Evolutionary conservation across 2,888 invertebrate genomes (phyloP), one percentile per base, ranked within the genome.

Genomic region (Phalera bucephala): DNA sequence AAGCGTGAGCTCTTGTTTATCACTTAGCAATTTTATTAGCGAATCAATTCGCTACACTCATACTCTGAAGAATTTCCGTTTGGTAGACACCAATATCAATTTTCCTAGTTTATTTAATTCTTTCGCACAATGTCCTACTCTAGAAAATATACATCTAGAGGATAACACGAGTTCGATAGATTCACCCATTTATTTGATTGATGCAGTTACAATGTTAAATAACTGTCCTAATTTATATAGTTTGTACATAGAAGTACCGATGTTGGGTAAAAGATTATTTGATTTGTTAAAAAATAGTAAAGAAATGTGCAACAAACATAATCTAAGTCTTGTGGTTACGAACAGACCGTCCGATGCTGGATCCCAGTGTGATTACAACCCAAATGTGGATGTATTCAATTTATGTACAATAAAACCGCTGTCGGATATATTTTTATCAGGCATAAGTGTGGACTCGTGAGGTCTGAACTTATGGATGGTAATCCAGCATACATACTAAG

Each of bases 131-230:
- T 80, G 81, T 64, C 51, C 34, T 14, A 64, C 52, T 14, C 57
- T 87, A 50, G 82, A 86, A 68, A 86, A 81, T 63, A 61, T 87
- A 41, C 58, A 72, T 28, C 19, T 61, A 2, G 82, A 84, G 41
- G 65, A 68, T 28, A 46, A n/a, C n/a, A n/a, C n/a, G n/a, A n/a
- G n/a, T n/a, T n/a, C n/a, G n/a, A n/a, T n/a, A n/a, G n/a, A n/a
- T n/a, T n/a, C n/a, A n/a, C n/a, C n/a, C n/a, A n/a, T n/a, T n/a
- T n/a, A n/a, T n/a, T n/a, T n/a, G n/a, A n/a, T n/a, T n/a, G n/a
- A n/a, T n/a, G n/a, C n/a, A n/a, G n/a, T n/a, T n/a, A 2, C 21
- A n/a, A 21, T 21, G 9, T 21, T 21, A 2, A 9, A n/a, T 1
- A 21, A 21, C 3, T 21, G 21, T n/a, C 3, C 2, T 6, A 21